Conservation (phyloP, 2,888 invertebrate species). For the Athrips mouffetella region DNA sequence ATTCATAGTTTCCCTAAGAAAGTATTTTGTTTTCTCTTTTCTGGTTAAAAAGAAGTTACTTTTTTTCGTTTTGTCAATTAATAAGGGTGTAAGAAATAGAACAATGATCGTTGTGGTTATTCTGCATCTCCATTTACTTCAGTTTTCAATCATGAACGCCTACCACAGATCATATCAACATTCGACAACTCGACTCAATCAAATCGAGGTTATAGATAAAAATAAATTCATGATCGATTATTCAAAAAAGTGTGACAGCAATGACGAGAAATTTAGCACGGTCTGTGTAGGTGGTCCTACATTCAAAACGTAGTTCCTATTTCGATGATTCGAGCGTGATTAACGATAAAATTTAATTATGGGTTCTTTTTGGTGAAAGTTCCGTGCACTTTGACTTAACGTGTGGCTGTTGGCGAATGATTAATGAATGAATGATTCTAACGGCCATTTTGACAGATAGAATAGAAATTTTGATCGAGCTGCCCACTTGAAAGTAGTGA, state of each 20-base stretch:
- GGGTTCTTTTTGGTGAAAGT: slow-evolving; percentile 9
- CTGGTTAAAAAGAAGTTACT: not conserved
- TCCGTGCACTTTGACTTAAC: not conserved
- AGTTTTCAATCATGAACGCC: too few relatives aligned
- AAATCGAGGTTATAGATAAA: slow-evolving; percentile 5
- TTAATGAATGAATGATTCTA: not conserved
- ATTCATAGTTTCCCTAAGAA: slow-evolving; percentile 7
- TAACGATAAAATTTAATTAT: slow-evolving; percentile 4
- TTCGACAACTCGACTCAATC: not conserved
- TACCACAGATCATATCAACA: slow-evolving; percentile 5
- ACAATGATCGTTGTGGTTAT: too few relatives aligned
- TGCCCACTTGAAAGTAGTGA: not conserved
- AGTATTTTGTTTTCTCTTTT: slow-evolving; percentile 8
- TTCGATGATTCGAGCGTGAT: too few relatives aligned
- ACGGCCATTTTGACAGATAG: not conserved
- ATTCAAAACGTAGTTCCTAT: too few relatives aligned
- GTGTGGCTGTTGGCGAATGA: not conserved
- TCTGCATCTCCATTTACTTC: too few relatives aligned
- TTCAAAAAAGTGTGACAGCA: not conserved
- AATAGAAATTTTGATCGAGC: not conserved
- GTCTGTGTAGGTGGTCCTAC: slow-evolving; percentile 12
- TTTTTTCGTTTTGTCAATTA: too few relatives aligned
- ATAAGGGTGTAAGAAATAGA: too few relatives aligned
- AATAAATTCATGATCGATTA: slow-evolving; percentile 6
- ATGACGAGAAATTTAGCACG: not conserved